Percentiles rank a stretch among this genome's conserved stretches.
These are phyloP conservation scores for Drosophila pseudoobscura DNA, from an alignment of 1,140 invertebrate genomes.

Conservation along the genomic window DNA sequence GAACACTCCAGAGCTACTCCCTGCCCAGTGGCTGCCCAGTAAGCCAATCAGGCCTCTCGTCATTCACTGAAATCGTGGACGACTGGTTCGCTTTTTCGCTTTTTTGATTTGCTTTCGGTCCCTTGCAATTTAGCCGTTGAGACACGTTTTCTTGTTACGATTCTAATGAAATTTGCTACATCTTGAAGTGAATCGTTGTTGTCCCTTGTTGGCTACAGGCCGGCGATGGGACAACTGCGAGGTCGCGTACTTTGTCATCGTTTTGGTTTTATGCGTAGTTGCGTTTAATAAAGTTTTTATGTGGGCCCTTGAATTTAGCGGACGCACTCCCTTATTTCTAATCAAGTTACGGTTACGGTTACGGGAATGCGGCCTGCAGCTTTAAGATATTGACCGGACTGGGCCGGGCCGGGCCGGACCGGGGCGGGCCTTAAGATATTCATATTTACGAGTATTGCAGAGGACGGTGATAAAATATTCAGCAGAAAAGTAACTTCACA, in stretches of 20 bases:
- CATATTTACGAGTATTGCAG: slow-evolving; percentile 66
- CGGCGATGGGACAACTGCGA: slow-evolving; percentile 48
- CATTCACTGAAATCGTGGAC: slow-evolving; percentile 23
- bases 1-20: too few relatives aligned
- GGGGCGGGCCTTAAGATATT: slow-evolving; percentile 38
- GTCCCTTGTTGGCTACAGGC: slow-evolving; percentile 21
- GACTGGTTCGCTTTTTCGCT: slow-evolving; percentile 19
- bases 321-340: slow-evolving; percentile 47
- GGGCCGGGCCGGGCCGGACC: background rate
- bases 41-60: slow-evolving; percentile 64
- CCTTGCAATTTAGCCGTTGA: slow-evolving; percentile 76
- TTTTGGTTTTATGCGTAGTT: slow-evolving; percentile 80
- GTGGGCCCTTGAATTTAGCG: slow-evolving; percentile 21
- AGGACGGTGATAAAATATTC: slow-evolving; percentile 68
- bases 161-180: slow-evolving; percentile 81
- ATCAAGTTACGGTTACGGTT: slow-evolving; percentile 74
- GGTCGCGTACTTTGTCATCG: slow-evolving; percentile 78
- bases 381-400: slow-evolving; percentile 58
- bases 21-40: background rate
- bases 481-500: slow-evolving; percentile 71
- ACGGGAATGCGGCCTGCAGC: slow-evolving; percentile 46
- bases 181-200: slow-evolving; percentile 73
- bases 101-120: slow-evolving; percentile 58
- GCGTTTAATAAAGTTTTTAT: slow-evolving; percentile 81
- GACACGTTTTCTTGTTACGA: slow-evolving; percentile 80